Conservation (phyloP, 2,797 vertebrate species). For the Serranus cabrilla region DNA sequence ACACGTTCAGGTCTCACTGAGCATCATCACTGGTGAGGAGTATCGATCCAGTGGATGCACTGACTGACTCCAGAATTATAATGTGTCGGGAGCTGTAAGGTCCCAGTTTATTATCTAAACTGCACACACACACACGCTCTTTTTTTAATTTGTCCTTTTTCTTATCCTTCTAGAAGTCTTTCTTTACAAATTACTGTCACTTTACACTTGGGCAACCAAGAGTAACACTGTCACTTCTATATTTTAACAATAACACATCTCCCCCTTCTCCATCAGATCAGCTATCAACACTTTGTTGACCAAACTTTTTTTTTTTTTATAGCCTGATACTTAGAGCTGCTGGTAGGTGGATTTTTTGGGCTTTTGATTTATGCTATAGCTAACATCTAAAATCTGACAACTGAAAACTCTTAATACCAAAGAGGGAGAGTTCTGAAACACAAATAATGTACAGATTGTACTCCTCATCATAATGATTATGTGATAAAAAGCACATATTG, state of each 20-base stretch:
- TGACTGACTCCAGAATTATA: no score
- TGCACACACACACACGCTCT: no score
- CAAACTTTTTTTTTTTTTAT: background rate
- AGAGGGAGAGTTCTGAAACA: background rate
- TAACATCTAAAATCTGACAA: background rate
- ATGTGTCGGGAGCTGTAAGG: no score
- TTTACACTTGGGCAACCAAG: background rate
- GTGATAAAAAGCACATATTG: background rate
- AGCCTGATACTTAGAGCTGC: background rate
- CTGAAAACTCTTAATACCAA: background rate
- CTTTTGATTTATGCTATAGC: background rate
- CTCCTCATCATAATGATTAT: background rate
- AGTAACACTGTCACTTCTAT: background rate
- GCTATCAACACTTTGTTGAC: no score
- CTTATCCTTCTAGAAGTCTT: no score
- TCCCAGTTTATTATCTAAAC: no score
- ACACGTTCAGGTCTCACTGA: no score
- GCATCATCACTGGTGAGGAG: no score
- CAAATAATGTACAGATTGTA: background rate
- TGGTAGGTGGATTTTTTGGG: no score
- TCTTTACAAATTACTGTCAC: background rate
- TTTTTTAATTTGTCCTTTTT: no score
- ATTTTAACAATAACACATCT: background rate
- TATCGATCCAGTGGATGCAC: no score
- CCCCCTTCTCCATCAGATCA: no score